phyloP scores from a whole-genome alignment of 2,113 vertebrate genomes.

The Probosciger aterrimus region DNA sequence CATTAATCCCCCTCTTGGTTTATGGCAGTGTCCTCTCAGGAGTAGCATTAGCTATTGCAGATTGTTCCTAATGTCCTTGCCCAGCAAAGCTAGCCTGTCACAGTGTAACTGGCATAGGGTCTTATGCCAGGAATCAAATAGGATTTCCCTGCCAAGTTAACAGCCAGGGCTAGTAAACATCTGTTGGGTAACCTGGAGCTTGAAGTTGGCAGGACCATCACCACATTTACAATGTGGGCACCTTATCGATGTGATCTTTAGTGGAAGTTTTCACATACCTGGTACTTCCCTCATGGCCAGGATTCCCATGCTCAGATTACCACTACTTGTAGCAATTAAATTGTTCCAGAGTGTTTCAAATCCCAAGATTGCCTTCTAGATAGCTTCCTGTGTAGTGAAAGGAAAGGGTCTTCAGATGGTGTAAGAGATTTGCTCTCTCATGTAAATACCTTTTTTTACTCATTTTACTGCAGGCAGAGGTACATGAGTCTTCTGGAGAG shows the following conservation, averaged over 20 bases:
- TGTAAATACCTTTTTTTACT: not conserved
- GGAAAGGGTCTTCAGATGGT: not conserved
- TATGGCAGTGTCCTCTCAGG: not conserved
- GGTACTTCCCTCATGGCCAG: not conserved
- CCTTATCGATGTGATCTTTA: not conserved
- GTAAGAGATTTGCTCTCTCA: not conserved
- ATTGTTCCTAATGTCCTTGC: not conserved
- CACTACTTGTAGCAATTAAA: not conserved
- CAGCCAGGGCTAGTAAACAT: not conserved
- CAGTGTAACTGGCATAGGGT: not conserved
- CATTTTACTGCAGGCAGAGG: constrained; percentile 72
- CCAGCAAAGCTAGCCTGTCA: not conserved
- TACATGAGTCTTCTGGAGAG: constrained; percentile 82
- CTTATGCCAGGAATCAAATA: not conserved
- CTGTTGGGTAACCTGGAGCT: not conserved
- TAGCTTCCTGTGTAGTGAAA: not conserved
- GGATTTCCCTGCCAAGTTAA: not conserved
- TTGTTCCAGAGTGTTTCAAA: not conserved
- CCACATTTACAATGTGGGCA: not conserved
- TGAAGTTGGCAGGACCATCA: not conserved
- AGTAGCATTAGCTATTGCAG: not conserved
- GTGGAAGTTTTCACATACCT: not conserved
- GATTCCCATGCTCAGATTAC: not conserved
- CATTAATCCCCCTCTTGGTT: not conserved
- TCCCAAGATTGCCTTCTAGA: not conserved